phyloP scores from a whole-genome alignment of 2,113 vertebrate species.

The Lycaon pictus region DNA sequence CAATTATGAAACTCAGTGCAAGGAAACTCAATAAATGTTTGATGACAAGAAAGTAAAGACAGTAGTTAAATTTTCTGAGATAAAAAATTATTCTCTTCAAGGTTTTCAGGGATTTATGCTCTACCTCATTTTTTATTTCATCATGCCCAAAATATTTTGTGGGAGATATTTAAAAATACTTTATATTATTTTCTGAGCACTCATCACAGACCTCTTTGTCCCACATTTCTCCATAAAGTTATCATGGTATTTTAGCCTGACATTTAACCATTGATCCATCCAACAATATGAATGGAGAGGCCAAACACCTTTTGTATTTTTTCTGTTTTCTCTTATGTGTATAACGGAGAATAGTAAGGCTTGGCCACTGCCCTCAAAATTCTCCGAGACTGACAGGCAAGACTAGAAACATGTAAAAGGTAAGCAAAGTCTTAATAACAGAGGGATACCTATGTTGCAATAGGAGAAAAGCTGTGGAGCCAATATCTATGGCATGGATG shows the following conservation, averaged over 20 bases:
- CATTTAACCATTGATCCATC: background rate
- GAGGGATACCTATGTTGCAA: too few relatives aligned
- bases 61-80: background rate
- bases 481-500: rapidly evolving
- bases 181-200: background rate
- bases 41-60: background rate
- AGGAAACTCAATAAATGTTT: background rate
- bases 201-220: background rate
- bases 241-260: background rate
- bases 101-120: background rate
- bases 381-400: background rate
- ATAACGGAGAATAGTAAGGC: background rate
- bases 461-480: background rate
- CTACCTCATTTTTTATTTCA: background rate
- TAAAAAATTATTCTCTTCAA: background rate
- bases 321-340: background rate
- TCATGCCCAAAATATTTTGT: background rate
- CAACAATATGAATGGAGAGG: background rate
- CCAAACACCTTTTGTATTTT: background rate
- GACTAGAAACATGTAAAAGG: background rate
- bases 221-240: background rate
- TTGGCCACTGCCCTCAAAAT: background rate
- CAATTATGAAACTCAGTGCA: background rate
- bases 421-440: background rate
- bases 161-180: background rate